Evolutionary conservation across 1,140 invertebrate genomes (phyloP).

Genomic region (Frieseomelitta varia): DNA sequence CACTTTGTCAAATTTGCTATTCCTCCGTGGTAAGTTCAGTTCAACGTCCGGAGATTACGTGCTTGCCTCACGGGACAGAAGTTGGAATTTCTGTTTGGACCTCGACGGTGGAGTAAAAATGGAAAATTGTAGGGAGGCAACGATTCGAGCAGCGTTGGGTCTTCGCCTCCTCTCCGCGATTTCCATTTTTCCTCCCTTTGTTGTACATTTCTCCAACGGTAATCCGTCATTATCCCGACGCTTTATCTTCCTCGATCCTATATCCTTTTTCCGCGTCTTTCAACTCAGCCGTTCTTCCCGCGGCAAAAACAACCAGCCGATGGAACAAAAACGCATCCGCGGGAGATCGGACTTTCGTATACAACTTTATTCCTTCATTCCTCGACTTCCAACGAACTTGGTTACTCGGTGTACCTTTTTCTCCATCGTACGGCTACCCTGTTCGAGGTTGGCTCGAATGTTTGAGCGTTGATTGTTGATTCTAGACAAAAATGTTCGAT

Average conservation of each 20-base stretch:
- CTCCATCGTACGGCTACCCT: background rate
- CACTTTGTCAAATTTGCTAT: background rate
- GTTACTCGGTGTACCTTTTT: background rate
- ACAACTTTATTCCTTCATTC: background rate
- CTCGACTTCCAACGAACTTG: background rate
- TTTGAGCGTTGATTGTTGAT: background rate
- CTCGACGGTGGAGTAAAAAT: background rate
- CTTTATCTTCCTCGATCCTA: background rate
- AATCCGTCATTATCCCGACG: slow-evolving; percentile 1
- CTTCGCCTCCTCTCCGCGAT: background rate
- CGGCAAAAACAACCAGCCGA: background rate
- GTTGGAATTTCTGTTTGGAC: background rate
- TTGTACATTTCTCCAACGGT: background rate
- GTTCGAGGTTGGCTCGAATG: background rate
- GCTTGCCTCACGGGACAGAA: too few relatives aligned
- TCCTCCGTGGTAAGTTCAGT: too few relatives aligned
- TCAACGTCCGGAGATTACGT: background rate
- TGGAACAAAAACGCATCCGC: background rate
- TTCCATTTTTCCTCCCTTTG: background rate
- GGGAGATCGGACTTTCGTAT: background rate
- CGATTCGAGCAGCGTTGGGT: background rate
- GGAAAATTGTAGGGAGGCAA: background rate
- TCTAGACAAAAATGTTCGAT: background rate
- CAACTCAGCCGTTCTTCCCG: background rate
- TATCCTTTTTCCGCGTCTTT: background rate